These are phyloP conservation scores for Hippocampus abdominalis DNA, from an alignment of 2,113 vertebrate species.

Conservation along the genomic window DNA sequence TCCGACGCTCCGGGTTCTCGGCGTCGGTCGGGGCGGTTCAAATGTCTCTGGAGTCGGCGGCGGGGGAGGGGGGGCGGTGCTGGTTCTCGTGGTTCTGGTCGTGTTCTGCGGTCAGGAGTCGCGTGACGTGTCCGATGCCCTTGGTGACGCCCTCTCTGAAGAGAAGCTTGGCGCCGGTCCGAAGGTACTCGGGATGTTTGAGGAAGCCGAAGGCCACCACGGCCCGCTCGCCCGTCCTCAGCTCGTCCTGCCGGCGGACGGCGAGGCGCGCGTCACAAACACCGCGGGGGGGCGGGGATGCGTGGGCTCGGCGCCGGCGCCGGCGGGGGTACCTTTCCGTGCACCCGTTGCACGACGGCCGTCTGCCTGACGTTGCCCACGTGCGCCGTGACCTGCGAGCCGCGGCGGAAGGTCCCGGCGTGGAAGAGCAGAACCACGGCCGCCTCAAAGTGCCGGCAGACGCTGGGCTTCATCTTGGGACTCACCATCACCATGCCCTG, in stretches of 20 bases:
- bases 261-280: background rate
- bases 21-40: too few relatives aligned
- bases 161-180: conserved; percentile 92
- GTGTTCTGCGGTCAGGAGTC: conserved; percentile 79
- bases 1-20: too few relatives aligned
- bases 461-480: conserved; percentile 94
- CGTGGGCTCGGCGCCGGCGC: too few relatives aligned
- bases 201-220: conserved; percentile 94
- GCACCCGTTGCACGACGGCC: conserved; percentile 87
- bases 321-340: conserved; percentile 82
- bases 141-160: conserved; percentile 96
- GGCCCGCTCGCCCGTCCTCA: conserved; percentile 94
- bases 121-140: conserved; percentile 94
- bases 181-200: conserved; percentile 97
- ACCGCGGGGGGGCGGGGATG: too few relatives aligned
- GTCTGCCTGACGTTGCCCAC: conserved; percentile 96
- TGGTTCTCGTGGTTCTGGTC: conserved; percentile 22
- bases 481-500: conserved; percentile 99
- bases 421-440: conserved; percentile 96
- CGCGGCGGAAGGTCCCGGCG: conserved; percentile 92
- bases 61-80: background rate
- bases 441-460: conserved; percentile 94
- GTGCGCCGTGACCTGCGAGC: conserved; percentile 96
- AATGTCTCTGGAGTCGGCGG: too few relatives aligned
- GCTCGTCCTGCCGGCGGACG: conserved; percentile 80